Base-by-base conservation (phyloP, 2,113 vertebrate genomes). In the Myiopsitta monachus region DNA sequence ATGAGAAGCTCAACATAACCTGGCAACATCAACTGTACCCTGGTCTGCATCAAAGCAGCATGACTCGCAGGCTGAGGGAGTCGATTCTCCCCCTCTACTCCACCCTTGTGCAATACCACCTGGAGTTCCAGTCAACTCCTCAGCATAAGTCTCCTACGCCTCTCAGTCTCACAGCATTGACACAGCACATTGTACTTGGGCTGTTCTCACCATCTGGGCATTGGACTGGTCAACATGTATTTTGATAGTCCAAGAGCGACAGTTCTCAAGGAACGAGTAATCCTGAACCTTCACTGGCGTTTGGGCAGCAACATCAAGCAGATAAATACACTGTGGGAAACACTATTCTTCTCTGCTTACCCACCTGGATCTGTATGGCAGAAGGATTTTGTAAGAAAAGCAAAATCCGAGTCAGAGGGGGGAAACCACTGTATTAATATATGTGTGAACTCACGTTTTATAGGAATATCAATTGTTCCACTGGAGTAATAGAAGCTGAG, bases 181-280 rank as follows among this genome's bases (percentile, higher is more conserved):
- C 8, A 16, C 18, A 23, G 11, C 11, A 23, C 1, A 0, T 12
- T 7, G 38, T 23, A 33, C 23, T 44, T 12, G 8, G 17, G 38
- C 27, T 44, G 22, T 27, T 67, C 44, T 19, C 17, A 8, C 18
- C 3, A 0, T 6, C 16, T 11, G 39, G 23, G 30, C 30, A 47
- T 83, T 17, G 19, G 19, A 30, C 7, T 54, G 39, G 28, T 28
- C 54, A 62, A 18, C 10, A 3, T 1, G 33, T 33, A 46, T 38
- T 63, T 18, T 63, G 15, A 63, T 5, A 44, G 10, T 26, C 27
- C 64, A n/a, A 51, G n/a, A 64, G 36, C 4, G 26, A 31, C 10
- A 46, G 70, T 62, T 27, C 36, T 52, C 38, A 57, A 36, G 30
- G n/a, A 55, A 41, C 0, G 2, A 52, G 36, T 44, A 15, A 54